phyloP scores from a whole-genome alignment of 2,113 vertebrate genomes.

The Pycnonotus jocosus region DNA sequence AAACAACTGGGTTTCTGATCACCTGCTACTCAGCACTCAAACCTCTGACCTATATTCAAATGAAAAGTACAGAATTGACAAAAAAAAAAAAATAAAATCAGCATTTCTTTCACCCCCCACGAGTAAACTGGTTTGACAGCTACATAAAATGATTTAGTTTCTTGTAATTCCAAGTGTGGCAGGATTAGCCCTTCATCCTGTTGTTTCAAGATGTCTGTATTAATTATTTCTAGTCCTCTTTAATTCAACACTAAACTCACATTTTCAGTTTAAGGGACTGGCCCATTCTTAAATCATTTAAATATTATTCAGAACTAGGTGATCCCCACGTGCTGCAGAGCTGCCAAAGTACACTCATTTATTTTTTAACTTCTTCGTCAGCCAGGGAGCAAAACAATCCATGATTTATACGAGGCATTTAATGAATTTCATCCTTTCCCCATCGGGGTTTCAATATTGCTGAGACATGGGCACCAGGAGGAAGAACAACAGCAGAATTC shows the following conservation, averaged over 20 bases:
- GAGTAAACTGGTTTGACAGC: slow-evolving; percentile 34
- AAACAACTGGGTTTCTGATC: neutral
- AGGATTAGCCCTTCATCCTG: slow-evolving; percentile 28
- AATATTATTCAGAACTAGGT: slow-evolving; percentile 21
- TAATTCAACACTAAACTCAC: slow-evolving; percentile 28
- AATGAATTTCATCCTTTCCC: slow-evolving; percentile 23
- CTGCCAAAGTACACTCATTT: slow-evolving; percentile 34
- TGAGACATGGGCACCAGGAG: neutral
- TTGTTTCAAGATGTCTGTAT: neutral
- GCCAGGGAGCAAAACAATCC: slow-evolving; percentile 21
- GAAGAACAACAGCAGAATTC: neutral
- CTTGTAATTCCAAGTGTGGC: neutral
- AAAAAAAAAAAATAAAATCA: neutral
- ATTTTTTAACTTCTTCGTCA: slow-evolving; percentile 28
- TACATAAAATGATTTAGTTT: neutral
- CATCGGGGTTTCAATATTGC: neutral
- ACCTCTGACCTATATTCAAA: neutral
- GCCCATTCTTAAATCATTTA: neutral
- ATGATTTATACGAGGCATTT: slow-evolving; percentile 15
- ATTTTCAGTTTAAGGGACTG: slow-evolving; percentile 7
- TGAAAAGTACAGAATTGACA: neutral
- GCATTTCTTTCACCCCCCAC: neutral
- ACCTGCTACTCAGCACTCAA: neutral
- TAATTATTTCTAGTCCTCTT: slow-evolving; percentile 37
- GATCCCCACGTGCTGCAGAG: neutral